Base-by-base conservation (phyloP, 2,888 invertebrate genomes). In the Philaethria dido region DNA sequence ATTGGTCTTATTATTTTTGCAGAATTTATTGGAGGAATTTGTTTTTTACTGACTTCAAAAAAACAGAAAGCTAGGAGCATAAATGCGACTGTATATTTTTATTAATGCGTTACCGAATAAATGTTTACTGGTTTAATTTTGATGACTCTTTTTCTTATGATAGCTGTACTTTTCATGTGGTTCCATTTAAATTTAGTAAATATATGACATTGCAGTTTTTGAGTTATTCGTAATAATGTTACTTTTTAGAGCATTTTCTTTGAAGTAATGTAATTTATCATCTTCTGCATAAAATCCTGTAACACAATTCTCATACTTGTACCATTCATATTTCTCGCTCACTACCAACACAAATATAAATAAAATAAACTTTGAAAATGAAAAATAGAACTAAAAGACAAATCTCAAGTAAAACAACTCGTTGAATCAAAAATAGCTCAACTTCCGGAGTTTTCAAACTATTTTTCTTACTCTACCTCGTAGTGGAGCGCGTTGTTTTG, bases 341-440 rank as follows among this genome's bases (percentile, higher is more conserved):
- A 50, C 50, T 9, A 16, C 29, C 4, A 16, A 52, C 52, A 29
- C 33, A 52, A 29, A n/a, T n/a, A n/a, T n/a, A n/a, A n/a, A n/a
- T n/a, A n/a, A n/a, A n/a, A 52, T 52, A 52, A 52, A 52, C 29
- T 52, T 52, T 29, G 16, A 52, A 52, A 52, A 11, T 3, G 3
- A 50, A 50, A 39, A 29, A 52, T 52, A 52, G 16, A 52, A 29
- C 29, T 52, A 29, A 52, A 52, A 52, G 4, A 52, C 16, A 52
- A 33, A 52, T 52, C 42, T 39, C 3, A 42, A 57, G 22, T 57
- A 57, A 57, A 57, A 39, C 42, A 57, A 57, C 22, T 57, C 57
- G 57, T 57, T 42, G 57, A 57, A 57, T 57, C 57, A 42, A 57
- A 57, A 42, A 57, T 57, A 42, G 57, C 42, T 57, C 22, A n/a